Conservation (phyloP, 2,797 vertebrate species). For the Sciaenops ocellatus region DNA sequence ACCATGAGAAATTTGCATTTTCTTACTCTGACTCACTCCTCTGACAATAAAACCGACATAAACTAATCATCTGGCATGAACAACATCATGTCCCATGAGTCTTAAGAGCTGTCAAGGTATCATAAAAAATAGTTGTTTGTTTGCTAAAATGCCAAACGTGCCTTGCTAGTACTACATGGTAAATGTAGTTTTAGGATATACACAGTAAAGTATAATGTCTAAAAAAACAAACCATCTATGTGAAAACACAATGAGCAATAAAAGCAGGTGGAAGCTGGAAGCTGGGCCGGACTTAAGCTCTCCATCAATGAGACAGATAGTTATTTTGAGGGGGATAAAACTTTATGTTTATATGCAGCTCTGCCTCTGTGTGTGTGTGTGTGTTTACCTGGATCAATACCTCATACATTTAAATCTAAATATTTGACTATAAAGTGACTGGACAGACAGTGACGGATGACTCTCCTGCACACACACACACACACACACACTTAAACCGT, state of each 20-base stretch:
- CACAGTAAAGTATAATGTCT: not conserved
- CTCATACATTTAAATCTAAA: slow-evolving; percentile 74
- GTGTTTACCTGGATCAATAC: slow-evolving; percentile 63
- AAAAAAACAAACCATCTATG: not conserved
- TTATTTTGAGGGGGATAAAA: slow-evolving; percentile 28
- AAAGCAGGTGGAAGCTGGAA: slow-evolving; percentile 11
- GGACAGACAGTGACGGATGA: slow-evolving; percentile 68
- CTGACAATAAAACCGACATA: not conserved
- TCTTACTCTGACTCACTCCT: not conserved
- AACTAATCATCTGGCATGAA: not conserved
- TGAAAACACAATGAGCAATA: not conserved
- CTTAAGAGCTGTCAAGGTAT: not conserved
- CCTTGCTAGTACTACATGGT: too few relatives aligned
- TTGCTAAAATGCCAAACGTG: not conserved
- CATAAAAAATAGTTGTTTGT: not conserved
- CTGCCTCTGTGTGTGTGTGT: slow-evolving; percentile 8
- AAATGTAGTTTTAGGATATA: not conserved
- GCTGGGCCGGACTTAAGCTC: slow-evolving; percentile 3
- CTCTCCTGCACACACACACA: slow-evolving; percentile 23
- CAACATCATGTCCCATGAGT: not conserved
- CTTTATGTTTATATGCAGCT: slow-evolving; percentile 16
- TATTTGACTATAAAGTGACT: slow-evolving; percentile 55
- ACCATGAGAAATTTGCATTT: slow-evolving; percentile 1
- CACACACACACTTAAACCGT: not conserved
- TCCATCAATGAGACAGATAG: slow-evolving; percentile 31